Evolutionary conservation across 1,140 invertebrate species (phyloP), one percentile per base, ranked within the genome.

Genomic region (Drosophila watanabei): DNA sequence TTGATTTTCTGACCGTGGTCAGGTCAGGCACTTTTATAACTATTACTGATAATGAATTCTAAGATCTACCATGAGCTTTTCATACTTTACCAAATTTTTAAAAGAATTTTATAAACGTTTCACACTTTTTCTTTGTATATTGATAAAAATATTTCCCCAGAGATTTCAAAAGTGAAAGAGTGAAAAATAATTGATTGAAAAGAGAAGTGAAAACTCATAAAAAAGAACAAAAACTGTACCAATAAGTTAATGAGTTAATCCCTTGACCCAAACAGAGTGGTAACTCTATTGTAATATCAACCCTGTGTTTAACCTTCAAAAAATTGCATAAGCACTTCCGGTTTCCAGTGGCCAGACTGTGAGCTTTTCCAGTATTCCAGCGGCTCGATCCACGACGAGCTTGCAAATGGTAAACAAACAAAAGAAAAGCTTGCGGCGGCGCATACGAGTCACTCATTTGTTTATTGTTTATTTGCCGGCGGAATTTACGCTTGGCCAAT

Each of bases 401-500:
- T 78, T 69, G 68, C 75, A 58, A 86, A 86, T 75, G 79, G 86
- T 91, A 90, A 90, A 90, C 87, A 89, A 89, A 88, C 65, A 49
- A 73, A 73, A 52, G 49, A 52, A 52, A 58, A 57, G 37, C 32
- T 69, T 43, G 33, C 51, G 5, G 33, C 51, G 5, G 43, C 49
- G 16, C 61, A 41, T 24, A 33, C 48, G 14, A 2, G 37, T 41
- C 24, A 41, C 51, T n/a, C 48, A 49, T 39, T 41, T 41, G n/a
- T 56, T 56, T 56, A 56, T 56, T 56, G 52, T 56, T 56, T 56
- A 56, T 56, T 61, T 58, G 66, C 63, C 71, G 46, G 60, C 76
- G 86, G 79, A 90, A 90, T 86, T 90, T 63, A 90, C 82, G 86
- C 71, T 86, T 62, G 59, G 86, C 33, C 82, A 90, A 85, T 84